Conservation (phyloP, 2,113 vertebrate genomes). For the Poecile atricapillus region DNA sequence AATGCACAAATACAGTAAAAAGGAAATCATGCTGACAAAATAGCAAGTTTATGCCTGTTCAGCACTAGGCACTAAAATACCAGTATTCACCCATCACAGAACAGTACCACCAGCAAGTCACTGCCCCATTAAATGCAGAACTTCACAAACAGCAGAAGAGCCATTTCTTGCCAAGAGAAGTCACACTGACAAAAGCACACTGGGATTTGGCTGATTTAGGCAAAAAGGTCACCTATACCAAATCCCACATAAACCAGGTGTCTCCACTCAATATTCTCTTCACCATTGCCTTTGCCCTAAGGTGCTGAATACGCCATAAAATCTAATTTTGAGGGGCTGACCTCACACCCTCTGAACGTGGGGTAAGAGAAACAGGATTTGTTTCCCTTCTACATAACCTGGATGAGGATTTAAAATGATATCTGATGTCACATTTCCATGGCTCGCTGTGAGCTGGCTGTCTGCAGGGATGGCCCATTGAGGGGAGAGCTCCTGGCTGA, state of each 20-base stretch:
- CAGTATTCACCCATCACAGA: not conserved
- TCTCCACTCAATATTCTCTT: not conserved
- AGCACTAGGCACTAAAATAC: not conserved
- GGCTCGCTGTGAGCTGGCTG: not conserved
- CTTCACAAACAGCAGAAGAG: not conserved
- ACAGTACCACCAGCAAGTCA: not conserved
- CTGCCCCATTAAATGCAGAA: not conserved
- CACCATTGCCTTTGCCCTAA: not conserved
- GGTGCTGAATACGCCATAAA: not conserved
- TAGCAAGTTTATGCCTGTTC: not conserved
- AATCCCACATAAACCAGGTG: not conserved
- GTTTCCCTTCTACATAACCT: not conserved
- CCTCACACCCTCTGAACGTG: not conserved
- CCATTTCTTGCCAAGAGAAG: not conserved
- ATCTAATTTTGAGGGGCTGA: not conserved
- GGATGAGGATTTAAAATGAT: not conserved
- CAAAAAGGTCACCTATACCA: not conserved
- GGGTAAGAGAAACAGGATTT: not conserved
- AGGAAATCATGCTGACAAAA: not conserved
- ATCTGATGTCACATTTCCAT: not conserved
- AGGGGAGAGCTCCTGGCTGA: not conserved
- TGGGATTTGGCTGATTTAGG: not conserved
- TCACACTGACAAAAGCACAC: not conserved
- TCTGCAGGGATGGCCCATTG: accelerated
- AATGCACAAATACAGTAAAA: not conserved